These are phyloP conservation scores for Patella pellucida DNA, from an alignment of 2,888 invertebrate genomes.

Conservation along the genomic window DNA sequence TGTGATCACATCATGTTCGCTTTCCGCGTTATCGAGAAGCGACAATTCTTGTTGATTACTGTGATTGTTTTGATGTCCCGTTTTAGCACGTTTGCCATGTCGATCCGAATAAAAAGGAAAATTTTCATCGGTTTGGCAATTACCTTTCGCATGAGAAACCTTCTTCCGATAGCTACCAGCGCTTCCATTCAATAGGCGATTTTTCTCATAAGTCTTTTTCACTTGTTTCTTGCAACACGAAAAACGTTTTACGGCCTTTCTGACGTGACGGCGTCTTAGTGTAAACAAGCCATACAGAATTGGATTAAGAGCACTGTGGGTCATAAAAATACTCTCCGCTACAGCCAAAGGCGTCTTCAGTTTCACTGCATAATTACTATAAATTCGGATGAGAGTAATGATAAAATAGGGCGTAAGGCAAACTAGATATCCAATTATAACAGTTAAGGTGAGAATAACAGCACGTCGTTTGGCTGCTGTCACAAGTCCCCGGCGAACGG, in stretches of 20 bases:
- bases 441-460: constrained; percentile 71
- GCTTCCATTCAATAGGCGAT: background rate
- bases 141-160: background rate
- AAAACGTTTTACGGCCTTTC: constrained; percentile 21
- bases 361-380: constrained; percentile 62
- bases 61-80: background rate
- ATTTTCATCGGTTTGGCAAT: constrained; percentile 1
- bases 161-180: background rate
- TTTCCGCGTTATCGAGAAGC: constrained; percentile 7
- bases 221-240: constrained; percentile 17
- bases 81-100: background rate
- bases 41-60: background rate
- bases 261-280: constrained; percentile 34
- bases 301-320: constrained; percentile 71
- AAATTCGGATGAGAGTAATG: constrained; percentile 70
- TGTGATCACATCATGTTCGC: constrained; percentile 1
- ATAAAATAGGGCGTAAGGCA: constrained; percentile 73
- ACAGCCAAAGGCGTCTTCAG: constrained; percentile 50
- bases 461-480: constrained; percentile 71
- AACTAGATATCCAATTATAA: constrained; percentile 71
- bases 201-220: background rate
- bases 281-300: constrained; percentile 71
- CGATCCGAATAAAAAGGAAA: background rate
- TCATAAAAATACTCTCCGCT: constrained; percentile 64
- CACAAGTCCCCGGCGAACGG: constrained; percentile 57